Evolutionary conservation across 2,888 invertebrate genomes (phyloP), one percentile per base, ranked within the genome.

Genomic region (Agonopterix subpropinquella): DNA sequence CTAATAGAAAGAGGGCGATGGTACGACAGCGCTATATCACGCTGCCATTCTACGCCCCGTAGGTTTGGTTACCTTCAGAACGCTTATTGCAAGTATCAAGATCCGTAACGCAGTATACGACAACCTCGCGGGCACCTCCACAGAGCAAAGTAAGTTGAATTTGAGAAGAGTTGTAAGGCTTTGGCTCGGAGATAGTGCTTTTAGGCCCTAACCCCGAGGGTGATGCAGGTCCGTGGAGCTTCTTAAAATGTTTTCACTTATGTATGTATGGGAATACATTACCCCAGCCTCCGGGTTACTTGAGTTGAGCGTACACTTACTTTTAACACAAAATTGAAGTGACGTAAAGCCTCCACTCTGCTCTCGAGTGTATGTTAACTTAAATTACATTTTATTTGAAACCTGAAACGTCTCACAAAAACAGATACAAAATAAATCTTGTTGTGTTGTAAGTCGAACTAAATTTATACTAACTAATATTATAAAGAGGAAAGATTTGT

Each of bases 161-260:
- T 89, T 82, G 85, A 86, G 88, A 85, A 84, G 88, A 89, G 86
- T 87, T 88, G 87, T 87, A 86, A 84, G 83, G 87, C 88, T 87
- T 87, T 86, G 86, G 83, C 85, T 86, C 71, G 65, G 83, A 84
- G 89, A 89, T 89, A 89, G 89, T 89, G 89, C 89, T 89, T 88
- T 89, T 88, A 89, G 88, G 88, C 86, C 84, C 83, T 86, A 86
- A 85, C 87, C 88, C 89, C 88, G 75, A 77, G 86, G 88, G 89
- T 86, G 85, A 80, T 82, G 84, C 86, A 85, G 84, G 85, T 81
- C 86, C 86, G 85, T 73, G 72, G 84, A 86, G 86, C 84, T 86
- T 86, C 85, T 87, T 87, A 87, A 88, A 88, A 87, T 85, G 87
- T 88, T 85, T 86, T 85, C 87, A 84, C 88, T 85, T 83, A 85